Percentiles rank a stretch among this genome's conserved stretches.
phyloP scores from a whole-genome alignment of 2,113 vertebrate genomes.

The Chitala chitala region DNA sequence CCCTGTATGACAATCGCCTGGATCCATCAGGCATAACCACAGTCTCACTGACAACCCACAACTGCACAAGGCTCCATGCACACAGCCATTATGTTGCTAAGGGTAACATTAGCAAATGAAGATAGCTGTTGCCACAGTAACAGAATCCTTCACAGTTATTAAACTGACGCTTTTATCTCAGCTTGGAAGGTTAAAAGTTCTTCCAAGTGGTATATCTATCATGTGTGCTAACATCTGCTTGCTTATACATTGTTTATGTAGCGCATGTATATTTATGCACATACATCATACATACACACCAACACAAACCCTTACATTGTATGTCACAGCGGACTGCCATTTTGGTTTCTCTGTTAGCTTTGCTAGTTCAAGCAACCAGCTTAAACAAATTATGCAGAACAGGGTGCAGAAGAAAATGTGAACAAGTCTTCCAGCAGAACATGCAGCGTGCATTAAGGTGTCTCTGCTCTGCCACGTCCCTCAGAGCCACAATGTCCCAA shows the following conservation, averaged over 20 bases:
- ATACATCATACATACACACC: neutral
- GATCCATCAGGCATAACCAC: neutral
- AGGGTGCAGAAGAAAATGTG: conserved; percentile 4
- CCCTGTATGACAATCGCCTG: conserved; percentile 1
- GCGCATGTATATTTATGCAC: neutral
- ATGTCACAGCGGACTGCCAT: neutral
- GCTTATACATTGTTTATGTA: neutral
- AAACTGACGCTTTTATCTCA: conserved; percentile 11
- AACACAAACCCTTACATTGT: neutral
- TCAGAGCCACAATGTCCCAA: neutral
- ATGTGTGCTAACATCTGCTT: neutral
- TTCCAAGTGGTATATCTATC: neutral
- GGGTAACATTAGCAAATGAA: conserved; percentile 28
- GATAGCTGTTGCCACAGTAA: conserved; percentile 30
- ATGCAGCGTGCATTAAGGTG: neutral
- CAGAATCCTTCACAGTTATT: conserved; percentile 15
- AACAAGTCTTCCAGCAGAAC: neutral
- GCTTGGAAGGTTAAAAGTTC: conserved; percentile 15
- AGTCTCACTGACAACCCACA: neutral
- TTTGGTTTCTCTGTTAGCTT: neutral
- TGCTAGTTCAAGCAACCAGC: neutral
- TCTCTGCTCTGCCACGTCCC: neutral
- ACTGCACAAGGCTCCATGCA: neutral
- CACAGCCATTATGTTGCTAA: conserved; percentile 22
- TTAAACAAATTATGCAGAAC: neutral